Base-by-base conservation (phyloP, 2,797 vertebrate genomes). In the Ptychobarbus kaznakovi region DNA sequence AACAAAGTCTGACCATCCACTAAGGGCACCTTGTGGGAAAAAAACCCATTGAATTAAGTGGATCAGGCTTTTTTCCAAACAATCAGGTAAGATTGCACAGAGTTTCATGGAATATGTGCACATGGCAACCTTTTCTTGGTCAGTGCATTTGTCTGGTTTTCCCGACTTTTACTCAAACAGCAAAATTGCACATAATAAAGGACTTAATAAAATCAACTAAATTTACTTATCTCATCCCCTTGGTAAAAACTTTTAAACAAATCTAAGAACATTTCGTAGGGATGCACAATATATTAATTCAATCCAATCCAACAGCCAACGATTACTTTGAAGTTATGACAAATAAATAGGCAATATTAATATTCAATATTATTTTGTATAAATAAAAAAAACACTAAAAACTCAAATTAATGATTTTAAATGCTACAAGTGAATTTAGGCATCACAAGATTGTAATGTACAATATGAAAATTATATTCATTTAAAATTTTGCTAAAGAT, bases 1-100 rank as follows among this genome's bases (percentile, higher is more conserved):
- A 75, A 75, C 58, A 49, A 83, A 42, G 63, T 78, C 73, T 84
- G 82, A 53, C 82, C 68, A 15, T 82, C 38, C 25, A 74, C 69
- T 63, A 35, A 83, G 28, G 40, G 69, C 53, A 83, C 53, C 63
- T 78, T 79, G 44, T 84, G 49, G 46, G 8, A 40, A 70, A 82
- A 78, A 70, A 82, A 78, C 38, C 0, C 11, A 84, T 58, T 56
- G 49, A 83, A 68, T 68, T 10, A 78, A 79, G 32, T 66, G 61
- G 22, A 76, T 83, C 22, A 68, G 40, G 82, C 32, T 46, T 83
- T 63, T 49, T 49, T 32, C 2, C 28, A 82, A 49, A 75, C 42
- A 65, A 56, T 58, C 20, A n/a, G 22, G 32, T 51, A 13, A n/a
- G 28, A 20, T 51, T 15, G 46, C 44, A 69, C 13, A 69, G 5